Conservation (phyloP, 1,140 invertebrate species). For the Antheraea mylitta region DNA sequence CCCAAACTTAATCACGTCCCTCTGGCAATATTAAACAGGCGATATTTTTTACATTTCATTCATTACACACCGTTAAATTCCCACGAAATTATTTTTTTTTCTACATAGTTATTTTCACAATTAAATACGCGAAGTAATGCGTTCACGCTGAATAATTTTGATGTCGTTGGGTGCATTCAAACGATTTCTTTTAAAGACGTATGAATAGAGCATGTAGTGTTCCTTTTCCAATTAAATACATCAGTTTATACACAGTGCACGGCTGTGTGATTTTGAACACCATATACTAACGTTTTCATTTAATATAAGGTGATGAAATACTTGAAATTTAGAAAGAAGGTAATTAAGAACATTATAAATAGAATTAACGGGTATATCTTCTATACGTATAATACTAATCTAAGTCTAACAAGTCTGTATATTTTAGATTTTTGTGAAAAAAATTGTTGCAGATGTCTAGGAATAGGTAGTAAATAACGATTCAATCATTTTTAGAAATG, state of each 20-base stretch:
- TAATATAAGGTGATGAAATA: neutral
- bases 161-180: constrained; percentile 35
- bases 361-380: no score
- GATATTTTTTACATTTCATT: constrained; percentile 50
- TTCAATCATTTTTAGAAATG: no score
- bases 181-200: constrained; percentile 13
- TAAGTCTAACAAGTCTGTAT: no score
- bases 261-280: neutral
- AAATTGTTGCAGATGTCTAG: no score
- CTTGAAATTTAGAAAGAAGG: no score
- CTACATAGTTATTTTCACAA: constrained; percentile 62
- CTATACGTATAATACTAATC: no score
- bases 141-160: constrained; percentile 76
- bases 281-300: neutral
- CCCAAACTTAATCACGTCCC: constrained; percentile 73
- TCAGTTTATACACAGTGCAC: neutral
- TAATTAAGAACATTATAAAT: no score
- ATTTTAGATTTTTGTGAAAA: no score
- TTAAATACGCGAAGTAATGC: constrained; percentile 66
- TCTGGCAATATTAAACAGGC: constrained; percentile 64
- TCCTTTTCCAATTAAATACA: neutral
- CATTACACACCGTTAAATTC: constrained; percentile 69
- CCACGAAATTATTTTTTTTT: constrained; percentile 66
- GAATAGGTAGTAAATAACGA: no score
- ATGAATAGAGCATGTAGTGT: neutral